phyloP scores from a whole-genome alignment of 2,888 invertebrate genomes.

The Cecidostiba fungosa region DNA sequence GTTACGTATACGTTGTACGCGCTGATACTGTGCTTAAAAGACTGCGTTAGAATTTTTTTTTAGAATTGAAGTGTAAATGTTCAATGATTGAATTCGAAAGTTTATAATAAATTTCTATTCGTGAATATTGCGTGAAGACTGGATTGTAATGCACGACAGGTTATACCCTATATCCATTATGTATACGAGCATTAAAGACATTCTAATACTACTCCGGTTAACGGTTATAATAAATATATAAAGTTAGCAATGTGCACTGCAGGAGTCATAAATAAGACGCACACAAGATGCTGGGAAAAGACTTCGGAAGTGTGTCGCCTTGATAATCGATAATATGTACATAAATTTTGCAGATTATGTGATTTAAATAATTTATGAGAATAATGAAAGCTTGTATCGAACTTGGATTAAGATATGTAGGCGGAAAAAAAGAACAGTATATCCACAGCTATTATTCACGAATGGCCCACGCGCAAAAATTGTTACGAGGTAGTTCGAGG shows the following conservation, averaged over 20 bases:
- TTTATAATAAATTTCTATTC: too few species aligned
- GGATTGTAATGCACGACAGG: too few species aligned
- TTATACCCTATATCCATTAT: too few species aligned
- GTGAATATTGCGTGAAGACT: too few species aligned
- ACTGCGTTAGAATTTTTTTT: too few species aligned
- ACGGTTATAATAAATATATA: constrained; percentile 2
- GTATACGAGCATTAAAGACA: too few species aligned
- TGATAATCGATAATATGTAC: constrained; percentile 22
- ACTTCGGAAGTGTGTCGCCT: constrained; percentile 2
- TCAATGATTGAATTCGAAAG: too few species aligned
- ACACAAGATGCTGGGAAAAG: not conserved
- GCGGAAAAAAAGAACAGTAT: constrained; percentile 24
- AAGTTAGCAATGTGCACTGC: not conserved
- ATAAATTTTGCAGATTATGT: constrained; percentile 15
- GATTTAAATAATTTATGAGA: constrained; percentile 1
- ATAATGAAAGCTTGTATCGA: not conserved
- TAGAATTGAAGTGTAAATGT: too few species aligned
- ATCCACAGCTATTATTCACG: constrained; percentile 20
- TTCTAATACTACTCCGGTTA: not conserved
- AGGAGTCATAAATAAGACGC: constrained; percentile 12
- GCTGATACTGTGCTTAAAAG: too few species aligned
- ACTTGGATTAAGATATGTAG: constrained; percentile 16
- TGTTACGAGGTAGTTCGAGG: not conserved
- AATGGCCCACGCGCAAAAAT: constrained; percentile 25
- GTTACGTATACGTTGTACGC: not conserved